Conservation (phyloP, 2,888 invertebrate species). For the Protodeltote pygarga region DNA sequence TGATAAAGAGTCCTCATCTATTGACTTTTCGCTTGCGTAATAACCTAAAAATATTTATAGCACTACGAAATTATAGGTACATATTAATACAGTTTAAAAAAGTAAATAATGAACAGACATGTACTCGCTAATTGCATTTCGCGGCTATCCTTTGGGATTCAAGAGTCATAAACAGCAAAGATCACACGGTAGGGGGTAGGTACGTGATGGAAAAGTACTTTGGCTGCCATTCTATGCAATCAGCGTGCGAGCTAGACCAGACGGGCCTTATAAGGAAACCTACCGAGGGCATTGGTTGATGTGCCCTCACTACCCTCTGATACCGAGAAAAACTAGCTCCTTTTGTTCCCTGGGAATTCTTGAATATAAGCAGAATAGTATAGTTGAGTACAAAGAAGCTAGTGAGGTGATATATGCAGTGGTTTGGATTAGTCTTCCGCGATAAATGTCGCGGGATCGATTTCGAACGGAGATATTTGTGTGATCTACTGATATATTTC, state of each 20-base stretch:
- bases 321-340: slow-evolving; percentile 37
- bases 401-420: too few species aligned
- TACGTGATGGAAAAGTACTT: slow-evolving; percentile 41
- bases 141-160: slow-evolving; percentile 3
- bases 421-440: too few species aligned
- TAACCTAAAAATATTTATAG: too few species aligned
- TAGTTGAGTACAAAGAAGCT: slow-evolving; percentile 4
- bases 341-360: slow-evolving; percentile 34
- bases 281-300: slow-evolving; percentile 35
- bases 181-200: slow-evolving; percentile 29
- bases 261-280: slow-evolving; percentile 59
- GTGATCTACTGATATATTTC: too few species aligned
- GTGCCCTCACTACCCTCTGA: slow-evolving; percentile 40
- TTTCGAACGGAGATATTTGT: too few species aligned
- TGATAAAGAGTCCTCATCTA: too few species aligned
- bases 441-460: too few species aligned
- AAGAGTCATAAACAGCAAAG: slow-evolving; percentile 12
- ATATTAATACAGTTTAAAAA: slow-evolving; percentile 14
- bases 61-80: too few species aligned
- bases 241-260: slow-evolving; percentile 47
- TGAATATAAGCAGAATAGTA: slow-evolving; percentile 36
- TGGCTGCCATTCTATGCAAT: slow-evolving; percentile 54
- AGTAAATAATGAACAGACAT: background rate
- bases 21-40: too few species aligned
- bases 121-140: slow-evolving; percentile 1